Conservation (phyloP, 2,888 invertebrate species). For the Epinotia demarniana region DNA sequence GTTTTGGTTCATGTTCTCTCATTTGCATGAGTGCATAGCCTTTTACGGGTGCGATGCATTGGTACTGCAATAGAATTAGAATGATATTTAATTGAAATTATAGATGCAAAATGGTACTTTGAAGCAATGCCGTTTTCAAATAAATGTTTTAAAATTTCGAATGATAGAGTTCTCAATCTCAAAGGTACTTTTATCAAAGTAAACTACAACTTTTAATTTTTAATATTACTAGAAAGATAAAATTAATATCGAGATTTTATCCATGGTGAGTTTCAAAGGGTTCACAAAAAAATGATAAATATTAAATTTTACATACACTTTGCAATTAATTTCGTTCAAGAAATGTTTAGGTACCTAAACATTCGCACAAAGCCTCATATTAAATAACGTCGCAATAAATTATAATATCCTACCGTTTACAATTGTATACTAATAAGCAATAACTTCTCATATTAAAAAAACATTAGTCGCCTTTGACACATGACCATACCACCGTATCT, state of each 20-base stretch:
- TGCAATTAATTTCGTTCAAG: neutral
- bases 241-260: neutral
- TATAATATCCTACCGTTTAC: slow-evolving; percentile 62
- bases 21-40: no score
- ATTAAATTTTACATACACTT: neutral
- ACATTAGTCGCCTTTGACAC: slow-evolving; percentile 70
- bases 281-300: neutral
- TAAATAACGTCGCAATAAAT: slow-evolving; percentile 55
- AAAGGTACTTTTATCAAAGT: neutral
- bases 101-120: no score
- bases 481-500: slow-evolving; percentile 55
- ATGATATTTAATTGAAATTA: no score
- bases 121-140: no score
- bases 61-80: no score
- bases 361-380: neutral
- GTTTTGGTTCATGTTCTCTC: no score
- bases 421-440: slow-evolving; percentile 70
- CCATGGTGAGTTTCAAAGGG: neutral
- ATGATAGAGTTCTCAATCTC: neutral
- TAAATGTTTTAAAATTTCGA: no score
- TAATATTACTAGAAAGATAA: neutral
- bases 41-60: no score
- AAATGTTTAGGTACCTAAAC: neutral
- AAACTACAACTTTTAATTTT: neutral
- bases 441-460: slow-evolving; percentile 74